These are phyloP conservation scores for Orgyia antiqua DNA, from an alignment of 2,888 invertebrate genomes.

Conservation along the genomic window DNA sequence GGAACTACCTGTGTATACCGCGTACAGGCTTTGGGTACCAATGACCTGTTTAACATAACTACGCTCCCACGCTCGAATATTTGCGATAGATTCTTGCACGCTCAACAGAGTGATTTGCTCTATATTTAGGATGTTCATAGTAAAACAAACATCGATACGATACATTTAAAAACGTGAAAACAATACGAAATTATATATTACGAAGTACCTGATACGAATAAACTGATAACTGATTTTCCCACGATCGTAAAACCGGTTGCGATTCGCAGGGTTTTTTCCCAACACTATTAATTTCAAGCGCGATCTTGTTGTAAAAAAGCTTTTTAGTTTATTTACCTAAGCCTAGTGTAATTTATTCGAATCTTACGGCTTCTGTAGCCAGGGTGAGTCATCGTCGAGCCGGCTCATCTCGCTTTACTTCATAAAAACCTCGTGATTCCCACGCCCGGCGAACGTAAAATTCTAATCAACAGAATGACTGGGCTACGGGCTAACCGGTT, in stretches of 20 bases:
- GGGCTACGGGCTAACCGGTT: too few species aligned
- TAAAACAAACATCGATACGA: slow-evolving; percentile 67
- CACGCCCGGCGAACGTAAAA: not conserved
- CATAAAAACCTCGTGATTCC: not conserved
- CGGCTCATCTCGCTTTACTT: slow-evolving; percentile 1
- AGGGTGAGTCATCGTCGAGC: slow-evolving; percentile 18
- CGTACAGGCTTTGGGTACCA: slow-evolving; percentile 71
- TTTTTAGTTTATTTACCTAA: slow-evolving; percentile 24
- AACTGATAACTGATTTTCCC: slow-evolving; percentile 44
- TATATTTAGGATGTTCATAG: slow-evolving; percentile 73
- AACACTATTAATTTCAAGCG: slow-evolving; percentile 36
- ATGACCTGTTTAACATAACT: slow-evolving; percentile 74
- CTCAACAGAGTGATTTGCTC: slow-evolving; percentile 72
- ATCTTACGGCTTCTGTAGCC: slow-evolving; percentile 1
- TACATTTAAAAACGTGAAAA: slow-evolving; percentile 53
- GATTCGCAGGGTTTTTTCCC: slow-evolving; percentile 30
- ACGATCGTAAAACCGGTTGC: slow-evolving; percentile 39
- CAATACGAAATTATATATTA: slow-evolving; percentile 35
- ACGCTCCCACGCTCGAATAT: slow-evolving; percentile 66
- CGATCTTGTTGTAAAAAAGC: slow-evolving; percentile 25
- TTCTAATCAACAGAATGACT: too few species aligned
- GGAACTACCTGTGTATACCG: slow-evolving; percentile 46
- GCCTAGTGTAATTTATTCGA: slow-evolving; percentile 20
- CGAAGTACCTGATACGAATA: slow-evolving; percentile 26
- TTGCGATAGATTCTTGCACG: slow-evolving; percentile 76